Percentiles rank a stretch among this genome's conserved stretches.
Conservation (phyloP, 2,888 invertebrate species). For the Eutolmus rufibarbis region DNA sequence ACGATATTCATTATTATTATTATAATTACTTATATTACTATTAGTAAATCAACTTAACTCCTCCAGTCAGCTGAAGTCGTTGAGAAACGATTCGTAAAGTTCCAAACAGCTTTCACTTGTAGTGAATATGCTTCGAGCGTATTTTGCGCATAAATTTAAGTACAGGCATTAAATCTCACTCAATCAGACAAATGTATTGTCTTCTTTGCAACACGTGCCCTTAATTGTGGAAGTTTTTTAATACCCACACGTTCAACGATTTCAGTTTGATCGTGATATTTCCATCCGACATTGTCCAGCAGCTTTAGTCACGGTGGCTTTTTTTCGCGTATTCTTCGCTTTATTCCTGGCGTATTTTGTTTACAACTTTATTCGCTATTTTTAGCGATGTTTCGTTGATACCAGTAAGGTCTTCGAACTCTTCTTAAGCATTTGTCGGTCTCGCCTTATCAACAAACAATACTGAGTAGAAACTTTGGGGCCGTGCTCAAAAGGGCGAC, state of each 20-base stretch:
- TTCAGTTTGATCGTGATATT: not conserved
- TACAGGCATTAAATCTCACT: not conserved
- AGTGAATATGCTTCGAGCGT: not conserved
- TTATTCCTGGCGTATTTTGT: not conserved
- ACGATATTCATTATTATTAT: no score
- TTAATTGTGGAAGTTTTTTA: not conserved
- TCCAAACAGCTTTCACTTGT: not conserved
- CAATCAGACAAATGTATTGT: not conserved
- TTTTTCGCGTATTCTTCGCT: not conserved
- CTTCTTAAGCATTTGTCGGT: not conserved
- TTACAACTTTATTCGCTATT: not conserved
- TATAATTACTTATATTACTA: no score
- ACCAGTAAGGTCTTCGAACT: not conserved
- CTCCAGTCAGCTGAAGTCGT: not conserved
- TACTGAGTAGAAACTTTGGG: not conserved
- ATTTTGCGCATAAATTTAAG: not conserved
- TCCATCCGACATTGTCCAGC: not conserved
- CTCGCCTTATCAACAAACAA: not conserved
- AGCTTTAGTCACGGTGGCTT: not conserved
- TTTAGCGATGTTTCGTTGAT: not conserved
- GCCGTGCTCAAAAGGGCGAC: not conserved
- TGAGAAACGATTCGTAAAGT: not conserved
- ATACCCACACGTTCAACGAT: not conserved
- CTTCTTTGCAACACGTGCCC: not conserved
- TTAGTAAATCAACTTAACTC: not conserved